Base-by-base conservation (phyloP, 1,140 invertebrate species). In the Cyclargus thomasi region DNA sequence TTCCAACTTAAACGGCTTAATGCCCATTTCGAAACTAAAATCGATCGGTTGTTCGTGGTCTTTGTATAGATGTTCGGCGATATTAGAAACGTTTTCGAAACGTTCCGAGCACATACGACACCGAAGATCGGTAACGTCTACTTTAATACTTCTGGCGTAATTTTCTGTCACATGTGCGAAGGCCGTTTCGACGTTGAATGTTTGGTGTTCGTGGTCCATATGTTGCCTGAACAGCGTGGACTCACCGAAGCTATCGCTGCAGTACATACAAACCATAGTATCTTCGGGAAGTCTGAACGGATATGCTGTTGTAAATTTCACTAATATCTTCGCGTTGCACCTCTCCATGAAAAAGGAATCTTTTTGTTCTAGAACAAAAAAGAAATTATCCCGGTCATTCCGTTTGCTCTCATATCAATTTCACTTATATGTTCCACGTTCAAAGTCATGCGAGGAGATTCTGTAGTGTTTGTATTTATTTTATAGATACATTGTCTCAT, bases 321-420 rank as follows among this genome's bases (percentile, higher is more conserved):
- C 76, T 64, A 89, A 72, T 63, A 79, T 67, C 77, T 85, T 78
- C 64, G 86, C 85, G 77, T 89, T 89, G 70, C 75, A 73, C 78
- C 80, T 85, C 69, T 82, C 83, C 77, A 80, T 77, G 73, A 64
- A 67, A 81, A 78, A 79, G 62, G 68, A 77, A 74, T 83, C 80
- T 73, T 75, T 80, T 77, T 73, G 65, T 72, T 83, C 85, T 86
- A 88, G 81, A 88, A 88, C 82, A 88, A 83, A 88, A 65, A 79
- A 86, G 79, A 86, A 82, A 84, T 85, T 71, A 68, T 77, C 71
- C 69, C 65, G 74, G 75, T 83, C 77, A 83, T 81, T 81, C 71
- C 71, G 20, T 55, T 71, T 78, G 72, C 70, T 72, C 70, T 70
- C 65, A 71, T 70, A 7, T 63, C n/a, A n/a, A n/a, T n/a, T n/a